Evolutionary conservation across 2,797 vertebrate species (phyloP).

Genomic region (Limnodromus scolopaceus): DNA sequence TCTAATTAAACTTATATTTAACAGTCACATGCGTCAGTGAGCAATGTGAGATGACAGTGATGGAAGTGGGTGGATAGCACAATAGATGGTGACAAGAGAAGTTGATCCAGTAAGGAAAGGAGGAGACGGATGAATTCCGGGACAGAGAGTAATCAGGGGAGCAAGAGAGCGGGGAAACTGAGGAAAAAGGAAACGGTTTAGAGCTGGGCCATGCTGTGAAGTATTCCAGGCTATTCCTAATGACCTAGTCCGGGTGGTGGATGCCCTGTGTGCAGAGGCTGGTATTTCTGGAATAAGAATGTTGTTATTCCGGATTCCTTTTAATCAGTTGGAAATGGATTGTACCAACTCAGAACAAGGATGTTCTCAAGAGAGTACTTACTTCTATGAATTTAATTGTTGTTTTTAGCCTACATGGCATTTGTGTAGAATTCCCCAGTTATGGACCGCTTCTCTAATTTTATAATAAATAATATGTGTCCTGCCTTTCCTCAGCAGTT

Average conservation of each 20-base stretch:
- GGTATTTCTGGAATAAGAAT: not conserved
- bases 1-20: slow-evolving; percentile 57
- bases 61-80: slow-evolving; percentile 34
- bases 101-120: not conserved
- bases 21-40: slow-evolving; percentile 48
- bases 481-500: not conserved
- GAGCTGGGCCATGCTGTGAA: not conserved
- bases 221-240: not conserved
- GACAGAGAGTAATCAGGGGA: not conserved
- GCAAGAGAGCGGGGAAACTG: not conserved
- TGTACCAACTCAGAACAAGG: not conserved
- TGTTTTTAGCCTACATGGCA: not conserved
- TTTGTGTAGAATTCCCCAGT: not conserved
- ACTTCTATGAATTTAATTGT: not conserved
- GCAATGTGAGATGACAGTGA: slow-evolving; percentile 42
- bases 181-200: not conserved
- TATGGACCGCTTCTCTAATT: not conserved
- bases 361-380: not conserved
- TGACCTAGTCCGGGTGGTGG: not conserved
- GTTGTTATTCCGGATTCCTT: not conserved
- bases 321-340: not conserved
- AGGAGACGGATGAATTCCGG: slow-evolving; percentile 13
- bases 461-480: not conserved
- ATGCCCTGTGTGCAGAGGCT: not conserved
- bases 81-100: slow-evolving; percentile 37